Evolutionary conservation across 2,888 invertebrate species (phyloP).

Genomic region (Drosophila infuscata): DNA sequence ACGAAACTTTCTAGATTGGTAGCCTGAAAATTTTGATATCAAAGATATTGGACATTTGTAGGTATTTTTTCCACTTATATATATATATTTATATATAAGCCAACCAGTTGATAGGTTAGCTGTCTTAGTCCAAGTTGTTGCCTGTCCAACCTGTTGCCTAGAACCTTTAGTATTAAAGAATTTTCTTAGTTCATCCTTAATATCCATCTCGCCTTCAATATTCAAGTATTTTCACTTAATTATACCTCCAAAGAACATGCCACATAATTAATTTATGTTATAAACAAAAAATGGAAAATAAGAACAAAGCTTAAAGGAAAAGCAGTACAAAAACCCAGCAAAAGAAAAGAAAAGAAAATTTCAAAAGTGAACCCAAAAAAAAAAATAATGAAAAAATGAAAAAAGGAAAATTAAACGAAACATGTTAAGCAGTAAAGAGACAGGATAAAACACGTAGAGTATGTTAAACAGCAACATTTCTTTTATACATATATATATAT

Average conservation of each 20-base stretch:
- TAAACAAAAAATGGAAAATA: neutral
- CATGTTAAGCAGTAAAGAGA: conserved; percentile 19
- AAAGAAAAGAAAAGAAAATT: conserved; percentile 3
- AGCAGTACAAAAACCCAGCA: conserved; percentile 51
- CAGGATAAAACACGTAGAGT: conserved; percentile 20
- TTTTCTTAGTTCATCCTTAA: conserved; percentile 41
- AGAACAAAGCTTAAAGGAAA: conserved; percentile 21
- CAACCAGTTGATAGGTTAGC: conserved; percentile 23
- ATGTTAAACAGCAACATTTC: conserved; percentile 37
- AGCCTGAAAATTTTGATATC: conserved; percentile 9
- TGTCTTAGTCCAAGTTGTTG: conserved; percentile 37
- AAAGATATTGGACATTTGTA: conserved; percentile 7
- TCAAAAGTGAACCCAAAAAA: neutral
- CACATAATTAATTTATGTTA: conserved; percentile 1
- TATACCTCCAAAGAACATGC: neutral
- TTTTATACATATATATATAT: conserved; percentile 19
- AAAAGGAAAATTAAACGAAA: conserved; percentile 2
- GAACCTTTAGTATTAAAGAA: conserved; percentile 37
- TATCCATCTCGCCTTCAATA: neutral
- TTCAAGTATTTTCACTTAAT: neutral
- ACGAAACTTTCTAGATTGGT: conserved; percentile 21
- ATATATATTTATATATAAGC: neutral
- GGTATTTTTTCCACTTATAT: neutral
- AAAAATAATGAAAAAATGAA: neutral
- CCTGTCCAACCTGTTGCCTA: conserved; percentile 1